Evolutionary conservation across 2,797 vertebrate species (phyloP), one percentile per base, ranked within the genome.

Genomic region (Lutjanus argentimaculatus): DNA sequence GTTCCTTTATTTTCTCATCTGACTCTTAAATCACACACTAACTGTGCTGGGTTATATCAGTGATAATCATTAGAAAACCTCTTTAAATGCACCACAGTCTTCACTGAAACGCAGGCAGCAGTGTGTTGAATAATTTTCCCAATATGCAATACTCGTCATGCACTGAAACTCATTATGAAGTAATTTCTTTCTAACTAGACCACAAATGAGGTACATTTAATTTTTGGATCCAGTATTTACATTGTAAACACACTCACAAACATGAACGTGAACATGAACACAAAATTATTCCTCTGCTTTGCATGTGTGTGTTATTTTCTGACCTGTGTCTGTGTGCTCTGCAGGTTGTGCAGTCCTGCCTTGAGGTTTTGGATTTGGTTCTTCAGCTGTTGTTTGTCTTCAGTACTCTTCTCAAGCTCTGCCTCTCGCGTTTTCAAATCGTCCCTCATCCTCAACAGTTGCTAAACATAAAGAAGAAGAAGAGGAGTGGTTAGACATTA

Each of bases 301-400:
- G 3, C 2, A 2, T 40, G 42, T 55, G 21, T 76, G 21, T 66
- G 25, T 19, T 16, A 61, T 46, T 7, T 51, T 75, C 72, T 52
- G 21, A 80, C 78, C 78, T 80, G 78, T 17, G 67, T 55, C 68
- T 87, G 83, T 67, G 85, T 67, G n/a, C 64, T 68, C 17, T 92
- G 78, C 67, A 88, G 86, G 59, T 85, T 82, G 40, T 88, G 12
- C 86, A 96, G 94, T 93, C 95, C 93, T 80, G 95, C 95, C 86
- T 96, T 96, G 58, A 97, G 92, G 72, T 85, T 95, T 87, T 96
- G 94, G 80, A 97, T 89, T 58, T 95, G 92, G 2, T 91, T 92
- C 86, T 97, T 95, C 77, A 96, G 90, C 77, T 96, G 95, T 12
- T 93, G 84, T 85, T 97, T 97, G 72, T 96, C 96, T 59, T 97